Evolutionary conservation across 1,140 invertebrate genomes (phyloP).

Genomic region (Nephila pilipes): DNA sequence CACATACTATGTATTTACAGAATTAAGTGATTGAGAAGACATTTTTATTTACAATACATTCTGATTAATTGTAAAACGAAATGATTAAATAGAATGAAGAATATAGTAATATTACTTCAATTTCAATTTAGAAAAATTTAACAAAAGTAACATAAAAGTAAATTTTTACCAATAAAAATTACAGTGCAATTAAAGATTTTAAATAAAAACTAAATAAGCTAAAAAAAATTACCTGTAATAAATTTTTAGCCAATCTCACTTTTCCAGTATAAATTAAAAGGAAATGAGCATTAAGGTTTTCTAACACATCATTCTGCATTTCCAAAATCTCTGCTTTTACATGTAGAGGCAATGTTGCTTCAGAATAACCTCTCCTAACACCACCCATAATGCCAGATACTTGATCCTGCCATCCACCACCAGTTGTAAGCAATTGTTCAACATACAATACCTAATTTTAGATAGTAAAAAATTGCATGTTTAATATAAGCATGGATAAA

Average conservation of each 20-base stretch:
- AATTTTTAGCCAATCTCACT: conserved; percentile 83
- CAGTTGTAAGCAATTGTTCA: conserved; percentile 84
- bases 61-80: too few relatives aligned
- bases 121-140: too few relatives aligned
- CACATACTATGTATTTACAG: too few relatives aligned
- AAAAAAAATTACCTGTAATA: conserved; percentile 81
- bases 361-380: conserved; percentile 81
- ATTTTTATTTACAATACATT: too few relatives aligned
- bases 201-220: too few relatives aligned
- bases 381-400: conserved; percentile 83
- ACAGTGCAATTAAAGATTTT: too few relatives aligned
- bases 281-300: conserved; percentile 81
- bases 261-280: conserved; percentile 84
- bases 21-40: too few relatives aligned
- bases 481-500: neutral
- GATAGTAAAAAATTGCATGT: neutral
- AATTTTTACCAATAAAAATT: too few relatives aligned
- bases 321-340: conserved; percentile 80
- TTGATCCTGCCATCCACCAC: conserved; percentile 85
- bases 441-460: conserved; percentile 82
- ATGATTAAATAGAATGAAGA: too few relatives aligned
- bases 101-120: too few relatives aligned
- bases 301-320: conserved; percentile 79
- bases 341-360: conserved; percentile 80
- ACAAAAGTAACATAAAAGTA: too few relatives aligned